phyloP scores from a whole-genome alignment of 2,113 vertebrate species.

The Struthidea cinerea region DNA sequence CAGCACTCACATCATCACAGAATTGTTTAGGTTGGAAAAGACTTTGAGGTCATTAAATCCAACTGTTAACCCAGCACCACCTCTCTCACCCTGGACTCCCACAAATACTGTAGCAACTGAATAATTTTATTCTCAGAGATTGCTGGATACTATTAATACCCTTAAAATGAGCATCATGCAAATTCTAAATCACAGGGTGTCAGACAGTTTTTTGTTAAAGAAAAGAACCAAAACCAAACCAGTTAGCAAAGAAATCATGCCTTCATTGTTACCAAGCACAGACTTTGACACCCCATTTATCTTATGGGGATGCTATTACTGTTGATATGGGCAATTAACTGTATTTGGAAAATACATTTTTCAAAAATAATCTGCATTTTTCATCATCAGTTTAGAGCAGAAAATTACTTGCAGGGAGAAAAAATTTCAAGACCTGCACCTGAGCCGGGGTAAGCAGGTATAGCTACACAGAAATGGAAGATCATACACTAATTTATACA shows the following conservation, averaged over 20 bases:
- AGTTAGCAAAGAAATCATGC: neutral
- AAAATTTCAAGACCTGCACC: neutral
- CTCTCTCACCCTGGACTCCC: neutral
- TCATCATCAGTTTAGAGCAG: neutral
- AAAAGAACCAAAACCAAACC: neutral
- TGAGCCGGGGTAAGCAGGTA: neutral
- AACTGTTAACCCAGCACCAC: neutral
- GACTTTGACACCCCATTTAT: neutral
- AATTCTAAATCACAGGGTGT: neutral
- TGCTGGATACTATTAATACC: neutral
- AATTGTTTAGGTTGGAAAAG: neutral
- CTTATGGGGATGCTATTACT: neutral
- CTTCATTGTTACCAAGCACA: neutral
- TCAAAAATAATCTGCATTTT: neutral
- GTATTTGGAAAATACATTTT: neutral
- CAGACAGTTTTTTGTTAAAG: neutral
- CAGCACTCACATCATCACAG: neutral
- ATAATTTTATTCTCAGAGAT: neutral
- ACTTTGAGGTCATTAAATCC: neutral
- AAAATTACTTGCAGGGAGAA: neutral
- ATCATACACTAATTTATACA: rapidly evolving
- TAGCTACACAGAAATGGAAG: neutral
- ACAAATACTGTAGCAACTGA: neutral
- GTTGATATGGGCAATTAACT: neutral
- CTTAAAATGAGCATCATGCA: neutral